Evolutionary conservation across 2,797 vertebrate genomes (phyloP).

Genomic region (Characodon lateralis): DNA sequence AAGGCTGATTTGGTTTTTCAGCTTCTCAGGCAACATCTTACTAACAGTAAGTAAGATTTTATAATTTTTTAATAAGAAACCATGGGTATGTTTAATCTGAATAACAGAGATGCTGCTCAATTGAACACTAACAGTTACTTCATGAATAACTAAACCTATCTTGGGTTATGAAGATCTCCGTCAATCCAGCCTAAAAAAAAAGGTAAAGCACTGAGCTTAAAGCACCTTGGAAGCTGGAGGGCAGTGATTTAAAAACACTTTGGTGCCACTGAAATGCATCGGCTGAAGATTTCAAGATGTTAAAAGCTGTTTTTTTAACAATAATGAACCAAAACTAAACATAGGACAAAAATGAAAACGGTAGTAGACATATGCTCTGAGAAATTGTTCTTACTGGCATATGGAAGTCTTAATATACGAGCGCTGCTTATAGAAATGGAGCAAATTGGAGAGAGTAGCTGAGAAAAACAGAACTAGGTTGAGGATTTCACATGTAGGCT

Average conservation of each 20-base stretch:
- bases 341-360: background rate
- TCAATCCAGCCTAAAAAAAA: background rate
- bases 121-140: background rate
- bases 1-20: too few species aligned
- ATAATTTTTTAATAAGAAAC: background rate
- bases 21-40: too few species aligned
- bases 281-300: background rate
- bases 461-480: conserved; percentile 47
- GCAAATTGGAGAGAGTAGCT: conserved; percentile 35
- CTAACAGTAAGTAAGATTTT: too few species aligned
- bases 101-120: background rate
- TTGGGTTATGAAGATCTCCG: background rate
- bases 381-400: too few species aligned
- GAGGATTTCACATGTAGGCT: conserved; percentile 52
- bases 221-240: background rate
- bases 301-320: background rate
- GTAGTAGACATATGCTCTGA: background rate
- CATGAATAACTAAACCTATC: background rate
- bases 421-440: background rate
- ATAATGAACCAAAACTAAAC: background rate
- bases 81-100: background rate
- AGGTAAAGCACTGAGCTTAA: background rate
- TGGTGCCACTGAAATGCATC: background rate
- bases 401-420: too few species aligned
- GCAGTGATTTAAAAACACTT: too few species aligned